These are phyloP conservation scores for Andrena minutula DNA, from an alignment of 2,888 invertebrate species.

Conservation along the genomic window DNA sequence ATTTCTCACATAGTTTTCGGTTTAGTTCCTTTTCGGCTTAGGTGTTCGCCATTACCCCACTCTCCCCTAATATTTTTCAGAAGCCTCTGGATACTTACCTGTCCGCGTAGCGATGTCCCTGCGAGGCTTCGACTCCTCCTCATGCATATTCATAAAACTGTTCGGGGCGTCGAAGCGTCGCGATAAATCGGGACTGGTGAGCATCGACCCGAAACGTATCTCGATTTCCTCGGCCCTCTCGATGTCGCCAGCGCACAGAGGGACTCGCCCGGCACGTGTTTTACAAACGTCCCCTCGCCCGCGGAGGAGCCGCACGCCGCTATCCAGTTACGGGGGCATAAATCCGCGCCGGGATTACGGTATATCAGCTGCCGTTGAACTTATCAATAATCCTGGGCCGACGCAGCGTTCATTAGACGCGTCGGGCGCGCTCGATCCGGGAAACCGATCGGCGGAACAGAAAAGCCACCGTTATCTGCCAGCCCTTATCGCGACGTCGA, in stretches of 20 bases:
- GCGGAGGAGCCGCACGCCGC: constrained; percentile 9
- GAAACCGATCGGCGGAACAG: constrained; percentile 33
- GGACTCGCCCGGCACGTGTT: constrained; percentile 32
- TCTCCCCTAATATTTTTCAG: not conserved
- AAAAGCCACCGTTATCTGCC: constrained; percentile 22
- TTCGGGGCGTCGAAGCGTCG: constrained; percentile 13
- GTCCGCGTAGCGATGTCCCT: not conserved
- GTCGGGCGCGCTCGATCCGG: constrained; percentile 23
- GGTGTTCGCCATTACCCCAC: too few relatives aligned
- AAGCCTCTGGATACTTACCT: not conserved
- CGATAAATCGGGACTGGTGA: constrained; percentile 13
- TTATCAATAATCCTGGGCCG: constrained; percentile 46
- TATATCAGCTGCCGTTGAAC: constrained; percentile 51
- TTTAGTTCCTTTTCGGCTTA: too few relatives aligned
- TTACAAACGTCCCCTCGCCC: constrained; percentile 10
- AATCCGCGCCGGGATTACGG: constrained; percentile 42
- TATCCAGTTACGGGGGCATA: constrained; percentile 50
- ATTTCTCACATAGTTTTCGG: too few relatives aligned
- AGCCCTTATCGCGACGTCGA: constrained; percentile 36
- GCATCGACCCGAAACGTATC: constrained; percentile 28
- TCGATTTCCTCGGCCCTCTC: constrained; percentile 10
- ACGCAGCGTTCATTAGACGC: constrained; percentile 38
- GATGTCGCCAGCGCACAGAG: constrained; percentile 20
- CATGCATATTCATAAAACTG: constrained; percentile 16
- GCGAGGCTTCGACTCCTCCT: not conserved